Evolutionary conservation across 2,888 invertebrate genomes (phyloP).

Genomic region (Apotomis turbidana): DNA sequence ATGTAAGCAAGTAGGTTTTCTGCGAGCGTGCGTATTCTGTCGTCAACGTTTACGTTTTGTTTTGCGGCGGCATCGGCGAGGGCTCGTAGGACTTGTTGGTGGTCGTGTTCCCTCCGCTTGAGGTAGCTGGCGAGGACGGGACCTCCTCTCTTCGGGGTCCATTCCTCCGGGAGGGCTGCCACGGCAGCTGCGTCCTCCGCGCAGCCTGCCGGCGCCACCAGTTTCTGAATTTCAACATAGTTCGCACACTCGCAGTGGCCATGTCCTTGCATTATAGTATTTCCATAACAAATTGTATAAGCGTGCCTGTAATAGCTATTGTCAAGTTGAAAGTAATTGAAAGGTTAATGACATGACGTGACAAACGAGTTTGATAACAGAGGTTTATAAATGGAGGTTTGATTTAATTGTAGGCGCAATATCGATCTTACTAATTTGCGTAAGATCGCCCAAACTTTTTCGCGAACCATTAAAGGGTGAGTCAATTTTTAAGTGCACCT

Average conservation of each 20-base stretch:
- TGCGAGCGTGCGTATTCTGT: constrained; percentile 58
- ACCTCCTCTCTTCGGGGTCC: constrained; percentile 63
- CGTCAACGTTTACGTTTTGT: constrained; percentile 60
- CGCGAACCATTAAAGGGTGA: too few relatives aligned
- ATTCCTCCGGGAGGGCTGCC: constrained; percentile 64
- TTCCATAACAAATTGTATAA: not conserved
- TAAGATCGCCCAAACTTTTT: too few relatives aligned
- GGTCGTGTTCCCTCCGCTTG: constrained; percentile 58
- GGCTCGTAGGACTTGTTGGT: constrained; percentile 53
- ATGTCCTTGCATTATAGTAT: constrained; percentile 11
- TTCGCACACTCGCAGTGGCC: not conserved
- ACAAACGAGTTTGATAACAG: not conserved
- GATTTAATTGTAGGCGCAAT: not conserved
- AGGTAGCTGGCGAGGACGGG: constrained; percentile 64
- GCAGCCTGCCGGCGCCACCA: constrained; percentile 56
- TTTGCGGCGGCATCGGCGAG: constrained; percentile 51
- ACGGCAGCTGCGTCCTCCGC: constrained; percentile 66
- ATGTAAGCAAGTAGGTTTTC: constrained; percentile 60
- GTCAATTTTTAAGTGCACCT: too few relatives aligned
- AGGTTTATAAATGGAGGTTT: constrained; percentile 1
- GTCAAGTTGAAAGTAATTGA: constrained; percentile 1
- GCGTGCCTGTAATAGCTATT: not conserved
- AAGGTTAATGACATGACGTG: not conserved
- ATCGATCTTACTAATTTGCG: not conserved
- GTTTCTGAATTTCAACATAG: constrained; percentile 40